Percentiles rank a stretch among this genome's conserved stretches.
These are phyloP conservation scores for Kradibia gibbosae DNA, from an alignment of 1,140 invertebrate genomes.

Conservation along the genomic window DNA sequence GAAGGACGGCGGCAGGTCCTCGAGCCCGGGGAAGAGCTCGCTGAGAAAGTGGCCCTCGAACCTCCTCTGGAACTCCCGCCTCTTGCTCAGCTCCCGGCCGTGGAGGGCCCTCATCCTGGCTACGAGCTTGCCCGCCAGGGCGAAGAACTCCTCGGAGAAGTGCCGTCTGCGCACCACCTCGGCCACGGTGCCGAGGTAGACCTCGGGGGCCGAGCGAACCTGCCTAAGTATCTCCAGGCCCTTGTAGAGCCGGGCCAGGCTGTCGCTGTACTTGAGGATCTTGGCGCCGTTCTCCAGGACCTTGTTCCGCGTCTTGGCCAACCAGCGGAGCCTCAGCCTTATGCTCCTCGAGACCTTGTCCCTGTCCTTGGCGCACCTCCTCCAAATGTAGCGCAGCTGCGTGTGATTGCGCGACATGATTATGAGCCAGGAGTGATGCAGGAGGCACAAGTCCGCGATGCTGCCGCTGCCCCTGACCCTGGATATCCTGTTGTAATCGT, in stretches of 20 bases:
- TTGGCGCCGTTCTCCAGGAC: not conserved
- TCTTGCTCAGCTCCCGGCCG: not conserved
- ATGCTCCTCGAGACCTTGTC: not conserved
- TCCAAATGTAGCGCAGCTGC: conserved; percentile 9
- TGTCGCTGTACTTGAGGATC: not conserved
- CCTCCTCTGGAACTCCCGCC: conserved; percentile 12
- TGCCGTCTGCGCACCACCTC: conserved; percentile 21
- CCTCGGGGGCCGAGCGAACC: not conserved
- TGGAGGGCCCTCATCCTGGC: not conserved
- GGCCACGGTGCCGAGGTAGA: not conserved
- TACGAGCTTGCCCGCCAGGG: not conserved
- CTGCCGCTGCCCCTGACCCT: not conserved
- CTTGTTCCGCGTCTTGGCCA: not conserved
- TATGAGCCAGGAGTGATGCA: not conserved
- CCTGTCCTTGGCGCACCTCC: not conserved
- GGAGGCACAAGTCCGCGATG: not conserved
- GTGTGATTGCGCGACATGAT: not conserved
- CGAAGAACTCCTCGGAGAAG: not conserved
- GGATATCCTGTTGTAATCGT: not conserved
- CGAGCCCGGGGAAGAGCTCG: conserved; percentile 21
- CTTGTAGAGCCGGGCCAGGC: not conserved
- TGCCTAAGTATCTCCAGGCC: conserved; percentile 10
- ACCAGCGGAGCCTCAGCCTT: not conserved
- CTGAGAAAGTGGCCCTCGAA: conserved; percentile 29
- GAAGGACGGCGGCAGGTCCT: conserved; percentile 16